These are phyloP conservation scores for Semotilus atromaculatus DNA, from an alignment of 2,797 vertebrate species.

Conservation along the genomic window DNA sequence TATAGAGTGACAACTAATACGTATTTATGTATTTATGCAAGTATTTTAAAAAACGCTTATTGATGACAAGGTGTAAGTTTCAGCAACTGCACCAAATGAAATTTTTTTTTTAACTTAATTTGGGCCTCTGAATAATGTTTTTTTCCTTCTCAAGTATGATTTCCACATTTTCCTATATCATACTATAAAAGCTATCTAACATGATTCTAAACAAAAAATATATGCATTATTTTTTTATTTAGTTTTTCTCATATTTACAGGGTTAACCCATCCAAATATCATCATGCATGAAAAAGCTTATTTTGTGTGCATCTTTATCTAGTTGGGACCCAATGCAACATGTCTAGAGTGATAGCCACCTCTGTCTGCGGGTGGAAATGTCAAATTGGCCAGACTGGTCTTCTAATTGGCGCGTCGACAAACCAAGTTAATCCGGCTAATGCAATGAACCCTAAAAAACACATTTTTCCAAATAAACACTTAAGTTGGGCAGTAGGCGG, in stretches of 20 bases:
- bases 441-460: slow-evolving; percentile 2
- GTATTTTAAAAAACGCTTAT: background rate
- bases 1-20: background rate
- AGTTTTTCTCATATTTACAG: background rate
- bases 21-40: background rate
- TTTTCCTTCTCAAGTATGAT: background rate
- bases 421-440: background rate
- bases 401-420: background rate
- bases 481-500: background rate
- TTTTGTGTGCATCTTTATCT: background rate
- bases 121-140: background rate
- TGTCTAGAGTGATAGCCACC: background rate
- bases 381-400: slow-evolving; percentile 32
- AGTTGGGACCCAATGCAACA: background rate
- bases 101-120: background rate
- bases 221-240: background rate
- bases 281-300: background rate
- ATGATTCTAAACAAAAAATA: background rate
- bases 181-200: background rate
- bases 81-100: background rate
- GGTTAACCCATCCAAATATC: background rate
- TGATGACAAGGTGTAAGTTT: background rate
- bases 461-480: slow-evolving; percentile 23
- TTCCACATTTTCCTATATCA: background rate
- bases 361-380: slow-evolving; percentile 2